A percentile compares a stretch with the other conserved stretches of the same genome.
Conservation (phyloP, 2,888 invertebrate species). For the Lepeophtheirus nordmannii region DNA sequence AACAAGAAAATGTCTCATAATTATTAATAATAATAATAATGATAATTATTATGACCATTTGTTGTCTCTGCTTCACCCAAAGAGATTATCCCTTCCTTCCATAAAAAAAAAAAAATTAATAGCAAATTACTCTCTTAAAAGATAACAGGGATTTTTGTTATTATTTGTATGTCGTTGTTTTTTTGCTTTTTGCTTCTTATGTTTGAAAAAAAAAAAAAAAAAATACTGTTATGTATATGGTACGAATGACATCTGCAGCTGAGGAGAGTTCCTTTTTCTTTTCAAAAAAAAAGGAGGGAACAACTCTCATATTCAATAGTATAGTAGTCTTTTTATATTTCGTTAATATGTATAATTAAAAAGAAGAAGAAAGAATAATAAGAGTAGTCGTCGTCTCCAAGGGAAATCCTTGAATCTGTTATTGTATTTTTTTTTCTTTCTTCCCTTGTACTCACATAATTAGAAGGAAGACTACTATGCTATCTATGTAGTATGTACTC, state of each 20-base stretch:
- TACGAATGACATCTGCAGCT: slow-evolving; percentile 1
- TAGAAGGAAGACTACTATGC: too few species aligned
- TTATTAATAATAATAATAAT: too few species aligned
- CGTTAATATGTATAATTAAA: slow-evolving; percentile 4
- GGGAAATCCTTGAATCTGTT: too few species aligned
- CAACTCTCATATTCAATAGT: background rate
- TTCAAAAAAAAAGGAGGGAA: background rate
- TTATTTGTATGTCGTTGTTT: background rate
- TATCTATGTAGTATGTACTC: too few species aligned
- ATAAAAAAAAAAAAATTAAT: background rate
- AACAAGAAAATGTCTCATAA: too few species aligned
- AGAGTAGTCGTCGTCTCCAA: too few species aligned
- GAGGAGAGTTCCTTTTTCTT: background rate
- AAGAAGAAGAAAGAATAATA: background rate
- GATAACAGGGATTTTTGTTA: too few species aligned
- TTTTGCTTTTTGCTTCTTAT: background rate
- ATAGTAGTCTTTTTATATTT: background rate
- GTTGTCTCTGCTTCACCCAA: too few species aligned
- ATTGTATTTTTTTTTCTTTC: too few species aligned
- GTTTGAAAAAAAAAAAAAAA: background rate
- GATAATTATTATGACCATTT: too few species aligned
- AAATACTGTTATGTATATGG: background rate
- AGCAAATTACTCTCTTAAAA: background rate
- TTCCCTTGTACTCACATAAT: too few species aligned
- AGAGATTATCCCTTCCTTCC: too few species aligned